Evolutionary conservation across 2,113 vertebrate species (phyloP), one percentile per base, ranked within the genome.

Genomic region (Tringa solitaria): DNA sequence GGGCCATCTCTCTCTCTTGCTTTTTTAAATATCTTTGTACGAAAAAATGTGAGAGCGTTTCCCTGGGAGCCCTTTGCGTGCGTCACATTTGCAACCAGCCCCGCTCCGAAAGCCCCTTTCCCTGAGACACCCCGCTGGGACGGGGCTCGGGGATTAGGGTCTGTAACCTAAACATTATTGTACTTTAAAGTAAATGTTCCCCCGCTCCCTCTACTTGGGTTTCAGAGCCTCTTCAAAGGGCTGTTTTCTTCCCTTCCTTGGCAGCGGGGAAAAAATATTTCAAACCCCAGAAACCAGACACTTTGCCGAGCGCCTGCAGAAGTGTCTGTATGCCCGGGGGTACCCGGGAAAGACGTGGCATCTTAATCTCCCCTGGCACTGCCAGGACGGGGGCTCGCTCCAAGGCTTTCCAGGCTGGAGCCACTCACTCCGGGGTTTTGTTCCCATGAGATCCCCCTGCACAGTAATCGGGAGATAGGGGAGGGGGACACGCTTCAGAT

Each of bases 211-310:
- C 41, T 53, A 12, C 94, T 95, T 91, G 63, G 74, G 84, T 96
- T 97, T 95, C 94, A 96, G 95, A 94, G 75, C 75, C 91, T 56
- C 60, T 95, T 92, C 94, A 95, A 93, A 96, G 86, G 59, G 54
- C 48, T 65, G 32, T 51, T 93, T 87, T 79, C 85, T 95, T 96
- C 91, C 39, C 41, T 72, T 81, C 87, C 76, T 88, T 81, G 95
- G 89, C 68, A 84, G 80, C 48, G 0, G 72, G 39, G 65, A 43
- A 90, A 57, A 90, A 94, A 70, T 93, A 64, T 63, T 90, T 91
- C 51, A 91, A 69, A 75, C 51, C 64, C 75, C 84, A 87, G 77
- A 91, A 95, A 90, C 17, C 59, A 87, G 82, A 90, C 23, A 14
- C 72, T 91, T 76, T 51, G 72, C 46, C 5, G 45, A 74, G 80